Evolutionary conservation across 2,113 vertebrate genomes (phyloP).

Genomic region (Noctilio leporinus): DNA sequence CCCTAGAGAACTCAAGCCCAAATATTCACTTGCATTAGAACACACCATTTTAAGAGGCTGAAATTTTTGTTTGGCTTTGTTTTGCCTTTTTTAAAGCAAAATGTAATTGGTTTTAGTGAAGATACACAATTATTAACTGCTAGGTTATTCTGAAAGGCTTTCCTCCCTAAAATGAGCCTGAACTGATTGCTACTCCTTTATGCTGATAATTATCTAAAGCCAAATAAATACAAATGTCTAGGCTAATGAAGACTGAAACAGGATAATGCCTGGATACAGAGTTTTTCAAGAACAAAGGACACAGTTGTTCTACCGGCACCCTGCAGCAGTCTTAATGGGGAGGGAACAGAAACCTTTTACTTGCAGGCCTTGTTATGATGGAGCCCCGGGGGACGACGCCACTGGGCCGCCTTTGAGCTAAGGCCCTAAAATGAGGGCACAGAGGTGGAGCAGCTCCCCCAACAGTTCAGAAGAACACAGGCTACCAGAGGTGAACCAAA

Average conservation of each 20-base stretch:
- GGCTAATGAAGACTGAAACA: conserved; percentile 14
- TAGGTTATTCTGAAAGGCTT: conserved; percentile 1
- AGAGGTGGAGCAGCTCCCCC: background rate
- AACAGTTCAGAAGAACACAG: background rate
- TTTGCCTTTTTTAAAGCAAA: background rate
- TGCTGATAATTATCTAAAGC: conserved; percentile 27
- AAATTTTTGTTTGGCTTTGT: background rate
- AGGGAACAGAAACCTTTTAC: background rate
- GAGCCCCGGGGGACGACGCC: background rate
- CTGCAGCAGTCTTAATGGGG: background rate
- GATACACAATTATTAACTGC: background rate
- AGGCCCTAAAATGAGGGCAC: background rate
- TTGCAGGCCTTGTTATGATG: background rate
- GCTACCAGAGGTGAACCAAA: rapidly evolving
- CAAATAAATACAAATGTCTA: conserved; percentile 39
- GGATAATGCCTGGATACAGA: background rate
- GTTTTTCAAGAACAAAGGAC: background rate
- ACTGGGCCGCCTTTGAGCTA: background rate
- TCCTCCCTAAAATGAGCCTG: conserved; percentile 12
- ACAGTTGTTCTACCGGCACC: background rate
- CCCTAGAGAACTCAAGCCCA: background rate
- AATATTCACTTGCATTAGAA: background rate
- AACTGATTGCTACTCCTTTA: background rate
- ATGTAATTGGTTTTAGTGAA: background rate
- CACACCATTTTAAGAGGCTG: background rate